Evolutionary conservation across 2,113 vertebrate species (phyloP).

Genomic region (Eidolon helvum): DNA sequence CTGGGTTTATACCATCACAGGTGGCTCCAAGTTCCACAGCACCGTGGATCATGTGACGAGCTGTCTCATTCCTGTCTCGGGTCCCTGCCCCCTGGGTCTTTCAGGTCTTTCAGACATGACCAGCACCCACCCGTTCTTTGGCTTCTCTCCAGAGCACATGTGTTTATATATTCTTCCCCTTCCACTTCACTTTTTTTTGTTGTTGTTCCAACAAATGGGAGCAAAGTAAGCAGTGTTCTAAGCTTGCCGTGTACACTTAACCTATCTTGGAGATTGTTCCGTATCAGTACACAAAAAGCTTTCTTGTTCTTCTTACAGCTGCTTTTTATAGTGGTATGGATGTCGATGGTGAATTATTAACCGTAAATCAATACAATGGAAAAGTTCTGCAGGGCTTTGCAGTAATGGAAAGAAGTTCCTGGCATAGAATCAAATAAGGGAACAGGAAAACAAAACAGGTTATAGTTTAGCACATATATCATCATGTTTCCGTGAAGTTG

Average conservation of each 20-base stretch:
- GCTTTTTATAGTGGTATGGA: neutral
- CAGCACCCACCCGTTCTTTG: neutral
- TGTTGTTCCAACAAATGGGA: neutral
- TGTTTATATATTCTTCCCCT: neutral
- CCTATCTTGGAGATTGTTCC: neutral
- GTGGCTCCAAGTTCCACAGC: too few relatives aligned
- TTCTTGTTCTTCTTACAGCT: neutral
- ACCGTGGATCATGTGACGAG: accelerated
- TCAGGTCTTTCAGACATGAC: neutral
- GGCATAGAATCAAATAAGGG: neutral
- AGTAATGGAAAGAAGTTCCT: neutral
- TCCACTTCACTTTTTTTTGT: too few relatives aligned
- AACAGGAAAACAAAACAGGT: neutral
- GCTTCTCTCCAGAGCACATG: neutral
- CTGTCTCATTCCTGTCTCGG: neutral
- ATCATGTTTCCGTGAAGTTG: neutral
- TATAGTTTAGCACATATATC: too few relatives aligned
- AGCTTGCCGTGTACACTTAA: neutral
- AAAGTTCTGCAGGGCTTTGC: neutral
- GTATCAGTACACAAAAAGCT: neutral
- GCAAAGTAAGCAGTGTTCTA: neutral
- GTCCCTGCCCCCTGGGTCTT: neutral
- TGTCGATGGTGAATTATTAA: conserved; percentile 14
- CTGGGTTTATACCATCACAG: neutral
- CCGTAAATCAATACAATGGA: neutral